Conservation (phyloP, 2,113 vertebrate genomes). For the Coreoperca whiteheadi region DNA sequence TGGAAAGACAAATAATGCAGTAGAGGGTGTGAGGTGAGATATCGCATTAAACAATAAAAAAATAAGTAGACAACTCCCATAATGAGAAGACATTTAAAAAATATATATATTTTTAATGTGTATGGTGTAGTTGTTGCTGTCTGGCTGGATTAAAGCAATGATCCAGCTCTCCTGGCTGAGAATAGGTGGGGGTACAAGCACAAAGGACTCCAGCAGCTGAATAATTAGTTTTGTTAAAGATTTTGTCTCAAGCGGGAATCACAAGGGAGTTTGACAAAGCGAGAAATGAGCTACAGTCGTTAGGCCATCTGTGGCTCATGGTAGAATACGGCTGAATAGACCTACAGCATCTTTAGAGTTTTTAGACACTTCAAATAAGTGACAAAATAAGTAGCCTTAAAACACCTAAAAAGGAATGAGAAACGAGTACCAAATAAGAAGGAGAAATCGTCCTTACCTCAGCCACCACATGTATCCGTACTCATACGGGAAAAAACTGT, state of each 20-base stretch:
- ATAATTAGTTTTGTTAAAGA: not conserved
- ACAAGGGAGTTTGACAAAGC: too few relatives aligned
- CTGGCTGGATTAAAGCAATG: not conserved
- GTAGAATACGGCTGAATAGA: too few relatives aligned
- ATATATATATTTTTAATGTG: too few relatives aligned
- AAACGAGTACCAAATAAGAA: too few relatives aligned
- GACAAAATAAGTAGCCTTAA: too few relatives aligned
- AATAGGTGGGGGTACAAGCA: not conserved
- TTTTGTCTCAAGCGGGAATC: not conserved
- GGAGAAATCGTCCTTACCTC: conserved; percentile 82
- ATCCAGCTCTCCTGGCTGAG: not conserved
- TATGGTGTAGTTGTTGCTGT: not conserved
- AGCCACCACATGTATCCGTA: conserved; percentile 97
- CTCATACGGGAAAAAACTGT: conserved; percentile 93
- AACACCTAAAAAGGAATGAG: not conserved
- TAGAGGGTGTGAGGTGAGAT: not conserved
- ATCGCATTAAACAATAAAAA: not conserved
- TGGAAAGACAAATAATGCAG: not conserved
- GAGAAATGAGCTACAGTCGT: not conserved
- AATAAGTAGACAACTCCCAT: not conserved
- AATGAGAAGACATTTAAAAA: too few relatives aligned
- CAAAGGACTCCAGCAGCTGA: not conserved
- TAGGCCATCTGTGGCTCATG: not conserved
- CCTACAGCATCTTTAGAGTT: too few relatives aligned
- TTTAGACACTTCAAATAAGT: too few relatives aligned